These are phyloP conservation scores for Lochmaea capreae DNA, from an alignment of 2,888 invertebrate species.

Conservation along the genomic window DNA sequence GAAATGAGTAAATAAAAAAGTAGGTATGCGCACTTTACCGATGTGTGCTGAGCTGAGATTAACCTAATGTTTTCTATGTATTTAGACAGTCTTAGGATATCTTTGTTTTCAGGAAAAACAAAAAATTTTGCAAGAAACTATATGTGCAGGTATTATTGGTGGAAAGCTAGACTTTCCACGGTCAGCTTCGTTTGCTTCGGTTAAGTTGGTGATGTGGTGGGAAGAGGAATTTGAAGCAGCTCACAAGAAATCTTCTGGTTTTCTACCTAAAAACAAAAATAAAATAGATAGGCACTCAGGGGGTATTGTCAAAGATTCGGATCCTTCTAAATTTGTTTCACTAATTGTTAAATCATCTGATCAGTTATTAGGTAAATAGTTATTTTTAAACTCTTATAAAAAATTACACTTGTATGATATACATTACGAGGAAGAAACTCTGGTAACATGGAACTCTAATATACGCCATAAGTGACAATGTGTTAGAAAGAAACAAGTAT, in stretches of 20 bases:
- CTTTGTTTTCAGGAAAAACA: constrained; percentile 57
- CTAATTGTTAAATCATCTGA: constrained; percentile 79
- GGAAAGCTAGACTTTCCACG: constrained; percentile 85
- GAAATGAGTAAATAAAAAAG: no score
- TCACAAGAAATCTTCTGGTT: constrained; percentile 75
- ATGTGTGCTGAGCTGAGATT: no score
- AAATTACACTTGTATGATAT: no score
- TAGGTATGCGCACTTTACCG: no score
- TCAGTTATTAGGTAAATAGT: constrained; percentile 71
- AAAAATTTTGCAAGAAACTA: constrained; percentile 78
- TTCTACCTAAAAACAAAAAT: constrained; percentile 62
- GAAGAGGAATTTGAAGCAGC: constrained; percentile 85
- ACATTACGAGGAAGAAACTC: no score
- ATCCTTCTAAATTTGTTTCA: constrained; percentile 81
- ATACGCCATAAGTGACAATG: no score
- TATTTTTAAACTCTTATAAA: background rate
- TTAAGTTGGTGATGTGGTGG: constrained; percentile 88
- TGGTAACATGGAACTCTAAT: no score
- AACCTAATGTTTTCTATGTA: no score
- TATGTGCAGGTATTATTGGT: constrained; percentile 84
- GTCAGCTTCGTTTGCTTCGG: constrained; percentile 85
- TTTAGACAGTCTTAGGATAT: background rate
- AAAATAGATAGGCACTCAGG: constrained; percentile 64
- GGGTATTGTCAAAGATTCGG: constrained; percentile 79
- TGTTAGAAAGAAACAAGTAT: no score